phyloP scores from a whole-genome alignment of 1,140 invertebrate genomes.

The Tetramorium simillimum region DNA sequence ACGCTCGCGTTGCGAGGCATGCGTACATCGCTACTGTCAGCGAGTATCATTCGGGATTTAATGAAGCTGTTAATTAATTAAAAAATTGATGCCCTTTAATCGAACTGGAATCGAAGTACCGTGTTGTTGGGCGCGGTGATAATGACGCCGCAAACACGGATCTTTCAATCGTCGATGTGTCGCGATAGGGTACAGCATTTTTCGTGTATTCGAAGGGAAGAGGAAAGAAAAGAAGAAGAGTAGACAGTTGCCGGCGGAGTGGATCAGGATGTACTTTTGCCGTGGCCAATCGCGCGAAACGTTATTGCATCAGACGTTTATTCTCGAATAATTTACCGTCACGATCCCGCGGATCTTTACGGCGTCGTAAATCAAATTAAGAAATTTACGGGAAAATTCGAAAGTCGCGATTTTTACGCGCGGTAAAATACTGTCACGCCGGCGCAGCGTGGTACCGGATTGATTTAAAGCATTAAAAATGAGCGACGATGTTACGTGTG shows the following conservation, averaged over 20 bases:
- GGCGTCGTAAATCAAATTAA: constrained; percentile 68
- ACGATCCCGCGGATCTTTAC: constrained; percentile 62
- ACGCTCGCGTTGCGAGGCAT: constrained; percentile 43
- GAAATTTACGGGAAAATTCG: constrained; percentile 67
- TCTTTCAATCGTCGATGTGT: constrained; percentile 27
- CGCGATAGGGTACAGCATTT: constrained; percentile 40
- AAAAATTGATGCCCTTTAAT: constrained; percentile 67
- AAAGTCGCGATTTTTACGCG: constrained; percentile 52
- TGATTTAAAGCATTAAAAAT: constrained; percentile 18
- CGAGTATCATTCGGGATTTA: constrained; percentile 61
- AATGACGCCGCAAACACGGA: constrained; percentile 26
- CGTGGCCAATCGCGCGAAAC: constrained; percentile 14
- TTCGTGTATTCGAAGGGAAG: background rate
- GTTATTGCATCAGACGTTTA: constrained; percentile 47
- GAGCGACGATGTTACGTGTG: constrained; percentile 4
- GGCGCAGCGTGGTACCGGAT: constrained; percentile 5
- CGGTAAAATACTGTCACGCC: constrained; percentile 23
- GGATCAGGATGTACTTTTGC: constrained; percentile 1
- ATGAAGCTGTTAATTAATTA: constrained; percentile 75
- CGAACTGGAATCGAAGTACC: background rate
- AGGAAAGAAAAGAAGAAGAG: background rate
- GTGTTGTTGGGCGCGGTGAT: background rate
- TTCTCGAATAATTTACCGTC: constrained; percentile 64
- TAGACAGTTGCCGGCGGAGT: background rate
- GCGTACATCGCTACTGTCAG: constrained; percentile 55